Evolutionary conservation across 2,797 vertebrate species (phyloP), one percentile per base, ranked within the genome.

Genomic region (Pipistrellus pygmaeus): DNA sequence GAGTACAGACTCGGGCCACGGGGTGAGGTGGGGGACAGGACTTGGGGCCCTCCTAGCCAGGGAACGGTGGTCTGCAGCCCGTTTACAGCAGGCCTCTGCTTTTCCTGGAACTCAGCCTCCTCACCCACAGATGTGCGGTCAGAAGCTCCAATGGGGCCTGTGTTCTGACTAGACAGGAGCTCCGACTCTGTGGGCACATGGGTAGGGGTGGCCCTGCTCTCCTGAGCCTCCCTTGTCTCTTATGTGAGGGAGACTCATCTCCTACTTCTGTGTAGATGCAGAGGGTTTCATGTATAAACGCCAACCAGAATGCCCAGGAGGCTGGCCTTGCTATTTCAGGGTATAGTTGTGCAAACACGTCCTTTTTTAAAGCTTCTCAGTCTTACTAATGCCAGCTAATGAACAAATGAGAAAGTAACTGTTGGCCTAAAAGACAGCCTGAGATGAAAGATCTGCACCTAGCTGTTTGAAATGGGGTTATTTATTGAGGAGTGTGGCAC

Each of bases 331-430:
- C 69, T 93, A 68, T 92, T 91, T 93, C 69, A 83, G 64, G 51
- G 17, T n/a, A 10, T 23, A 44, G 57, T 46, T 68, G 41, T 60
- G 23, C 73, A 82, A 85, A 93, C 82, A 69, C 46, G 55, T 32
- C 62, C 38, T 73, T n/a, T 90, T 87, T 85, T 38, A 77, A 69
- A 73, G 44, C 57, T 92, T 82, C 82, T 66, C 73, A 48, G 51
- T 77, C 64, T 46, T 78, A 51, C 57, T 62, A 4, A 30, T 27
- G 18, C 38, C 38, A 41, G 38, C 38, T 41, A 41, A 41, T 41
- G 38, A 41, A 41, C 38, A 41, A 41, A 41, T 18, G 75, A 25
- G 2, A 69, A 69, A 32, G 1, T 76, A 44, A 4, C 7, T 20
- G 30, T 78, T 55, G 30, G 20, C 12, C 72, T 51, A 35, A 38